A percentile compares a stretch with the other conserved stretches of the same genome.
These are phyloP conservation scores for Nymphicus hollandicus DNA, from an alignment of 2,113 vertebrate genomes.

Conservation along the genomic window DNA sequence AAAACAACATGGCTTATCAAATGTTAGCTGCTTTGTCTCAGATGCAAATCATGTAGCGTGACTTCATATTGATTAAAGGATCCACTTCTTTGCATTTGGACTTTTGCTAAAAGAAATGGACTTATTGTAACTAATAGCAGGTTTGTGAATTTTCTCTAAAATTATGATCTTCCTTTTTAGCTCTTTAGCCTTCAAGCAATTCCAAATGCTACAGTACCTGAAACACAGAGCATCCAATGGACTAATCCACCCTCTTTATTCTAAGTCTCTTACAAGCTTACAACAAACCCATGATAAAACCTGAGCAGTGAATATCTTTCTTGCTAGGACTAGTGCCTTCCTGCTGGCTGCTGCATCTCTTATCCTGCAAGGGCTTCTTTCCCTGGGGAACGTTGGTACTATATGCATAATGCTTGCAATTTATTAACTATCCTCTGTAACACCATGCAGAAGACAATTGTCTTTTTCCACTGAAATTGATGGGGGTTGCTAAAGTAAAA, in stretches of 20 bases:
- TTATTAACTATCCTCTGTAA: not conserved
- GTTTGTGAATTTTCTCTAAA: not conserved
- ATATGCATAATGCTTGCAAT: not conserved
- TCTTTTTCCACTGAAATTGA: not conserved
- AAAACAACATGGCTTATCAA: not conserved
- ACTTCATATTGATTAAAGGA: not conserved
- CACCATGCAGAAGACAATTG: not conserved
- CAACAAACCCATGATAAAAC: not conserved
- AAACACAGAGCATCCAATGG: not conserved
- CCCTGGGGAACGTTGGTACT: not conserved
- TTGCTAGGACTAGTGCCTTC: not conserved
- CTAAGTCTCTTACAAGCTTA: not conserved
- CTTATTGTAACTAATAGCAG: not conserved
- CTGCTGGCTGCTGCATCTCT: not conserved
- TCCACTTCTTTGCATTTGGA: not conserved
- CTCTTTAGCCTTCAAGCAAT: not conserved
- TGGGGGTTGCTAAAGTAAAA: not conserved
- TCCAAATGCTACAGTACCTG: not conserved
- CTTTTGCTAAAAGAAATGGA: not conserved
- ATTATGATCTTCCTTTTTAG: not conserved
- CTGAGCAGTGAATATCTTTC: not conserved
- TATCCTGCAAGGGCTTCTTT: not conserved
- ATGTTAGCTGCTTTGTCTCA: not conserved
- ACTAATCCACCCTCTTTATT: not conserved
- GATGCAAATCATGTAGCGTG: not conserved